A percentile compares a stretch with the other conserved stretches of the same genome.
phyloP scores from a whole-genome alignment of 2,797 vertebrate species.

The Hippopotamyrus pictus region DNA sequence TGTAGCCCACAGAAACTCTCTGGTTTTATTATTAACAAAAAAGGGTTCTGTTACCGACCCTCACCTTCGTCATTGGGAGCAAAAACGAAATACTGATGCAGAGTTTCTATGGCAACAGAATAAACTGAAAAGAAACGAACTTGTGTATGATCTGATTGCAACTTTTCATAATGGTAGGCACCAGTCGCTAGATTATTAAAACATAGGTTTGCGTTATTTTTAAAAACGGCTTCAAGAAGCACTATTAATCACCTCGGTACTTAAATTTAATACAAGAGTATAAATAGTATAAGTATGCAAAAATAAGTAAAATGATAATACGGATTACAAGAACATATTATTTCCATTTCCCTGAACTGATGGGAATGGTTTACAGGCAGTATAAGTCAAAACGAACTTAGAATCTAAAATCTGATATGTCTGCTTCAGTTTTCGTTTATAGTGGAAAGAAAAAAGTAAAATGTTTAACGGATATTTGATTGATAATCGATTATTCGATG shows the following conservation, averaged over 20 bases:
- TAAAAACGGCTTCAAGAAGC: not conserved
- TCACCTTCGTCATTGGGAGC: not conserved
- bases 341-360: not conserved
- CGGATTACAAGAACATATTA: not conserved
- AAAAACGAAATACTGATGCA: not conserved
- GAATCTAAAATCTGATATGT: not conserved
- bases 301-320: not conserved
- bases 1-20: not conserved
- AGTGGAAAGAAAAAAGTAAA: not conserved
- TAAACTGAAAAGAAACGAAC: slow-evolving; percentile 4
- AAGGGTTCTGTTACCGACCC: not conserved
- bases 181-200: not conserved
- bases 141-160: slow-evolving; percentile 1
- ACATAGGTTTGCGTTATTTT: not conserved
- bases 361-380: not conserved
- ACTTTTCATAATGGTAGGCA: not conserved
- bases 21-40: not conserved
- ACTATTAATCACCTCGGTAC: not conserved
- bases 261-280: not conserved
- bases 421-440: not conserved
- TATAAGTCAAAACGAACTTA: not conserved
- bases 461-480: not conserved
- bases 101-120: slow-evolving; percentile 15
- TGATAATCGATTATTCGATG: not conserved
- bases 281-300: not conserved